Evolutionary conservation across 1,140 invertebrate species (phyloP), one percentile per base, ranked within the genome.

Genomic region (Kradibia gibbosae): DNA sequence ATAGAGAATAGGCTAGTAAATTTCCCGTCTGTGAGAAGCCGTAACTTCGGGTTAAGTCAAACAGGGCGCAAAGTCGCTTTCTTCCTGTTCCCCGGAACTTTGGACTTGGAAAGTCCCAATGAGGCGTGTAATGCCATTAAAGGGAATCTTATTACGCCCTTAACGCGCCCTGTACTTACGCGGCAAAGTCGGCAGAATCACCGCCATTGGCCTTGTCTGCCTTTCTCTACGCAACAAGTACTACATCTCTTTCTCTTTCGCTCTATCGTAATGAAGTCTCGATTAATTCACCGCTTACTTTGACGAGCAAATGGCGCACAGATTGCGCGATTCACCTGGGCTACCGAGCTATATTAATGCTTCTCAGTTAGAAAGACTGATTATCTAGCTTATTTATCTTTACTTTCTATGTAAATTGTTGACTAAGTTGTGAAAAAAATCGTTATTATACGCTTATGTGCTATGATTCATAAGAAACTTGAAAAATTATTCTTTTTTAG

Each of bases 111-210:
- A 91, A 90, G 88, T 89, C 86, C 88, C 90, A 92, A 91, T 91
- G 90, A 92, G 91, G 89, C 91, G 89, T 92, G 88, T 91, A 91
- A 90, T 88, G 88, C 89, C 88, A 91, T 91, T 91, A 90, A 89
- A 90, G 89, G 70, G 86, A 90, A 91, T 90, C 89, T 91, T 89
- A 89, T 91, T 90, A 91, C 88, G 86, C 82, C 86, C 86, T 88
- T 89, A 87, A 86, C 87, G 85, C 86, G 85, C 85, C 88, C 85
- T 83, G 84, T 80, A 79, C 80, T n/a, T 31, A 11, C 42, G 42
- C 42, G 25, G 71, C 75, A 77, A 84, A 84, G 83, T 45, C 65
- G 50, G 25, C 53, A 57, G n/a, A 34, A 57, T 31, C 20, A 42
- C 8, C 71, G 28, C 71, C 17, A 17, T 36, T 42, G 42, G 42